Percentiles rank a stretch among this genome's conserved stretches.
Conservation (phyloP, 2,113 vertebrate species). For the Microtus pennsylvanicus region DNA sequence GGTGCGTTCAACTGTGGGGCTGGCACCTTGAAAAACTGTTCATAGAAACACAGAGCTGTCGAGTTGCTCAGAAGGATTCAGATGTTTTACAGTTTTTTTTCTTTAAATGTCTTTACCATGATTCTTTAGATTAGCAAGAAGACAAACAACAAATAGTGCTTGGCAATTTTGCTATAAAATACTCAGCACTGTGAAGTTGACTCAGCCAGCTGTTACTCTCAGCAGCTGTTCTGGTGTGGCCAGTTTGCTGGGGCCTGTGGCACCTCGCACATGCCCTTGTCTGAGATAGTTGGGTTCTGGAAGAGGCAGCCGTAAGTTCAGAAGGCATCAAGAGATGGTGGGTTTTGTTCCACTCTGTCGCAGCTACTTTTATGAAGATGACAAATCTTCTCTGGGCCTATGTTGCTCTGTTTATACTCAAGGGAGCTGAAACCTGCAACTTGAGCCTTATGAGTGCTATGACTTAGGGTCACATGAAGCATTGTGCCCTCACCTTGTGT, state of each 20-base stretch:
- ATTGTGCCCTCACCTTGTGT: not conserved
- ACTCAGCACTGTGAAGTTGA: not conserved
- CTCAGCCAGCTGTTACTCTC: not conserved
- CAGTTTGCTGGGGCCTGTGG: not conserved
- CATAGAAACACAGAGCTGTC: conserved; percentile 41
- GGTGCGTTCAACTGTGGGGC: not conserved
- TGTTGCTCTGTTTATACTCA: not conserved
- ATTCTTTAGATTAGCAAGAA: conserved; percentile 18
- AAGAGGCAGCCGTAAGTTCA: not conserved
- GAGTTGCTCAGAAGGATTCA: conserved; percentile 37
- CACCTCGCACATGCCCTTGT: not conserved
- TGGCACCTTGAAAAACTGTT: conserved; percentile 26
- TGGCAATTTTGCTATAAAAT: not conserved
- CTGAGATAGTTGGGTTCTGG: not conserved
- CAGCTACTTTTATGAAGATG: not conserved
- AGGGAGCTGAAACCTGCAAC: not conserved
- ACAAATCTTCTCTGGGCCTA: conserved; percentile 16
- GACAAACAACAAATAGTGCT: conserved; percentile 5
- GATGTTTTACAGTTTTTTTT: conserved; percentile 21
- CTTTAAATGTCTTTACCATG: not conserved
- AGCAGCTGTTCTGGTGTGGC: not conserved
- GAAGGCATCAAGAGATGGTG: not conserved
- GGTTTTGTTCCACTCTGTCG: not conserved
- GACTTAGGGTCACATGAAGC: not conserved
- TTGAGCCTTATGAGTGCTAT: not conserved